Base-by-base conservation (phyloP, 2,113 vertebrate species). In the Glaucidium brasilianum region DNA sequence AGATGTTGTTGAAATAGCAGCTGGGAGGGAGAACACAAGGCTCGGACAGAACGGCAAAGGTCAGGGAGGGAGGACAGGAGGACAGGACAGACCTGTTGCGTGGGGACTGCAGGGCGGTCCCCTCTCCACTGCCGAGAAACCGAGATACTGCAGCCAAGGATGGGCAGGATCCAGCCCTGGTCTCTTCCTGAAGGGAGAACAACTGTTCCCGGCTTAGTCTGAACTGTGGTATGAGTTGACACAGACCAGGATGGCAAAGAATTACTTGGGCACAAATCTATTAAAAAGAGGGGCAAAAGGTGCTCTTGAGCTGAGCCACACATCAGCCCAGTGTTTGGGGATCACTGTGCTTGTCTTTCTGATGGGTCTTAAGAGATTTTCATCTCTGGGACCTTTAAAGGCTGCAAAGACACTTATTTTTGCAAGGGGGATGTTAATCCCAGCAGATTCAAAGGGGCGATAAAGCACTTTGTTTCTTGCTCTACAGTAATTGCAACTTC, bases 401-500 rank as follows among this genome's bases (percentile, higher is more conserved):
- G 32, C 79, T 88, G 91, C 85, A 75, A 78, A 95, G 62, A 73
- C 66, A 74, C 25, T 97, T 76, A 85, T 83, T 96, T 96, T 94
- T 96, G 63, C 11, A 47, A 91, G 63, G 47, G 81, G 72, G 58
- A 83, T 76, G 91, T 94, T 91, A 97, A 94, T 96, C 91, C 95
- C 81, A 90, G 92, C 50, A 97, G 97, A 97, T 97, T 80, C 67
- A 43, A 79, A 91, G 87, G 69, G n/a, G 45, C 1, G 96, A 97
- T 97, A 96, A 96, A 82, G 74, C 32, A 96, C 95, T 95, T 92
- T 95, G 94, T 94, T 94, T 96, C 87, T 94, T 87, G 71, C 87
- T 93, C 81, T 92, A 50, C 77, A 73, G 96, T 97, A 97, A 97
- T 97, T 96, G 87, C 55, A 92, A 94, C 95, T 97, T 95, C 95